Evolutionary conservation across 2,113 vertebrate genomes (phyloP), one percentile per base, ranked within the genome.

Genomic region (Oceanodroma tethys): DNA sequence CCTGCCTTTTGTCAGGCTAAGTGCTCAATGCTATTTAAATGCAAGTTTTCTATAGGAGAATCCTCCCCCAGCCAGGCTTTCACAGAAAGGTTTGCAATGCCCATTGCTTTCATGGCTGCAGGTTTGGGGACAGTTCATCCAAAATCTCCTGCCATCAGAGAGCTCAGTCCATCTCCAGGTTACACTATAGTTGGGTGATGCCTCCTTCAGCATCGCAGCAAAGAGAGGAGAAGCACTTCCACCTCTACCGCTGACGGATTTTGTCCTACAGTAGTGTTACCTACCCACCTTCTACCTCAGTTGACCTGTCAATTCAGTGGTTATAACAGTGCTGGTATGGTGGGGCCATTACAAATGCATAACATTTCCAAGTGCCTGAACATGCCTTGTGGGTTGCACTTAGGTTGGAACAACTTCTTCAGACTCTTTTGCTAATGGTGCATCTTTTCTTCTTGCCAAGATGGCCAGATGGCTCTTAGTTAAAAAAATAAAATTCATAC

Each of bases 1-100:
- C 93, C 96, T 96, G 96, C 87, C 93, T 96, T 97, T 97, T 97
- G 91, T 97, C 79, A 95, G 59, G 87, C 74, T 88, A 90, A 97
- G 50, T 71, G 84, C 70, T 90, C 89, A 34, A 6, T 67, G 66
- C 55, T 81, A 93, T 96, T 97, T 92, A 95, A 91, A 97, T 94
- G 93, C 93, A 95, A 94, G 89, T 81, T 96, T 95, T 92, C 74
- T 63, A 6, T 7, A 38, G 75, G 30, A 66, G 78, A 86, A 43
- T 86, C 62, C 78, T 80, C 62, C 95, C 84, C 66, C 66, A 70
- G 70, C 32, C 70, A 58, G 71, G 81, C 83, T 95, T 82, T 71
- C 74, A 66, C 2, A n/a, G 84, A 25, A 53, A 27, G 58, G 43
- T 96, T 91, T 82, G 78, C 78, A 70, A 32, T 63, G 66, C 71